Evolutionary conservation across 2,888 invertebrate species (phyloP), one percentile per base, ranked within the genome.

Genomic region (Helicoverpa assulta): DNA sequence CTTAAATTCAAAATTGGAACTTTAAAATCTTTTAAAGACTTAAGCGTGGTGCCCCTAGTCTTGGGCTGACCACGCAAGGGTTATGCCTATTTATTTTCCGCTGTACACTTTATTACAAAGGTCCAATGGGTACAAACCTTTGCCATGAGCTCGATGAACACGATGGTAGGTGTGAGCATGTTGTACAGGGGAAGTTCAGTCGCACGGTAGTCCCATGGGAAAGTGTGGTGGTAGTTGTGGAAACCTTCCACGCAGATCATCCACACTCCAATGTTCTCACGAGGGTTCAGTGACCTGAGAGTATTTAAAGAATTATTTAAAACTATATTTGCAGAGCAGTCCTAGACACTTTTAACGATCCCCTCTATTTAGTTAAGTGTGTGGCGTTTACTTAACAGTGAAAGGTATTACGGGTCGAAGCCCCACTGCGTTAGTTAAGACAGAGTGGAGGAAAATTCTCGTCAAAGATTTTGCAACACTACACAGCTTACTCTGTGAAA

Each of bases 141-240:
- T 40, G 97, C 97, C 96, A 97, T 97, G 70, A 97, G 92, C 82
- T 98, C 97, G 76, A 98, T 97, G 89, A 98, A 97, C 64, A 96
- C 89, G 16, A 97, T 97, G 19, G 97, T 97, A n/a, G 97, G 95
- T 78, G 98, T 98, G 21, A 97, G 92, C 93, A 95, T 94, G 81
- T 96, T 96, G 90, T 96, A 96, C 55, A 96, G 91, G 50, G 97
- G 97, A 78, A 97, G 95, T 87, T 98, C 97, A 14, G 97, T 96
- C 47, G 97, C 97, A 83, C 97, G 96, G 95, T 98, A 98, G 92
- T 98, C 98, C 96, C 97, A 97, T 4, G 98, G 97, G 95, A 97
- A 98, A 3, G 96, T 96, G 94, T 98, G 98, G 90, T 98, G 98
- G 93, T 97, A 98, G 92, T 98, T 98, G 94, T 98, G 98, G 97